Conservation (phyloP, 1,140 invertebrate species). For the Drosophila elegans region DNA sequence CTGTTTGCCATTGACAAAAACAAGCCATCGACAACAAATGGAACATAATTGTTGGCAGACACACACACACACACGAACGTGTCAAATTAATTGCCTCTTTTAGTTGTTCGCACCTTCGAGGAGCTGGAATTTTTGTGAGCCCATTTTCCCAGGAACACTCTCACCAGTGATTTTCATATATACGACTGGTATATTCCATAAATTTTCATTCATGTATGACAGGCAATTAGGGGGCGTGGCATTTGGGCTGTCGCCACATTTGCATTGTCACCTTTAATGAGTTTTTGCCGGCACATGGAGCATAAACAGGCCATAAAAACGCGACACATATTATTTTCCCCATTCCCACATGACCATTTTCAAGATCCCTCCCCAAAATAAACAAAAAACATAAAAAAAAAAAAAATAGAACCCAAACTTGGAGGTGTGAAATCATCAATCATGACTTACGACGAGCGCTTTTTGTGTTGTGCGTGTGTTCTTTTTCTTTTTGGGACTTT, state of each 20-base stretch:
- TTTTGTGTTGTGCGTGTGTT: constrained; percentile 45
- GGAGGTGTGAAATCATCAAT: constrained; percentile 54
- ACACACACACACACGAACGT: constrained; percentile 22
- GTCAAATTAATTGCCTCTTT: constrained; percentile 68
- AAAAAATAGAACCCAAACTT: constrained; percentile 17
- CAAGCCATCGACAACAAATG: constrained; percentile 20
- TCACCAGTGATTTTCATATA: constrained; percentile 27
- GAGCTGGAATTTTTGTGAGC: constrained; percentile 3
- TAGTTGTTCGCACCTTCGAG: constrained; percentile 63
- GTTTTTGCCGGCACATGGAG: constrained; percentile 48
- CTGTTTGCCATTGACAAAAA: constrained; percentile 64
- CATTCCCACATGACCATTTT: neutral
- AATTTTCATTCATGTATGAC: constrained; percentile 63
- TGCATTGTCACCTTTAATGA: constrained; percentile 81
- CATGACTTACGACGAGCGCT: constrained; percentile 54
- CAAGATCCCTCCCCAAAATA: no score
- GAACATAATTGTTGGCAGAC: constrained; percentile 20
- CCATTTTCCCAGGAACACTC: constrained; percentile 6
- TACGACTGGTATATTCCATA: neutral
- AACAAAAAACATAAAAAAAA: neutral
- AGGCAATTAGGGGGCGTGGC: constrained; percentile 61
- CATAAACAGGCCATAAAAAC: constrained; percentile 79
- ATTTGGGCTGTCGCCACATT: constrained; percentile 41
- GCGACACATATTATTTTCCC: constrained; percentile 35
- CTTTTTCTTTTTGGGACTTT: constrained; percentile 3